Percentiles rank a stretch among this genome's conserved stretches.
Evolutionary conservation across 2,113 vertebrate species (phyloP).

Genomic region (Cyprinodon brontotheroides): DNA sequence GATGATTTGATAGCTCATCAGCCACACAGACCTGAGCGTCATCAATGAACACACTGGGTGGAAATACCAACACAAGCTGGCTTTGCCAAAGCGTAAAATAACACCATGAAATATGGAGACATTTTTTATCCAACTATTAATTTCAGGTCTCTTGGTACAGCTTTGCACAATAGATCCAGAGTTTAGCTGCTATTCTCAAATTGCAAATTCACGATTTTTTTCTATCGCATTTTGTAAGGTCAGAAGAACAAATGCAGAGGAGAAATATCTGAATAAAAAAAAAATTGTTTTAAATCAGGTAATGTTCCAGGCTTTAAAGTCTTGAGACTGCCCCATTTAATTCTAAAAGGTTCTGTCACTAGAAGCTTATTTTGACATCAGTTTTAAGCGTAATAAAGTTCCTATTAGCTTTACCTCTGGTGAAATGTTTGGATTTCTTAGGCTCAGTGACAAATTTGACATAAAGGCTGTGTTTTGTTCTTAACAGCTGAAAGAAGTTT

Average conservation of each 20-base stretch:
- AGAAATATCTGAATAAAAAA: no score
- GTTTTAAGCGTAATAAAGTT: constrained; percentile 30
- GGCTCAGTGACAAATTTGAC: constrained; percentile 27
- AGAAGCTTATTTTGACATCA: constrained; percentile 47
- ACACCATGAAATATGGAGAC: neutral
- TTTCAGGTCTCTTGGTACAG: neutral
- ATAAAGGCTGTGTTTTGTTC: constrained; percentile 23
- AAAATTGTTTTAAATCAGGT: no score
- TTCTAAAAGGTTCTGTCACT: neutral
- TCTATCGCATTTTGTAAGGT: no score
- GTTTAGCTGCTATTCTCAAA: neutral
- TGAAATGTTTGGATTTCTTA: constrained; percentile 15
- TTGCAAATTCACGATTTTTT: neutral
- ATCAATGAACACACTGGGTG: constrained; percentile 32
- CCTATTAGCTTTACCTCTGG: constrained; percentile 26
- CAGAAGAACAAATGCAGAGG: no score
- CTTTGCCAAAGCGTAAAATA: neutral
- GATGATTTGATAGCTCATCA: constrained; percentile 40
- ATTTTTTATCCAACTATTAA: neutral
- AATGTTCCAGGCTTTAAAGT: neutral
- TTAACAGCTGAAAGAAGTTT: constrained; percentile 43
- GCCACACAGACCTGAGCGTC: constrained; percentile 20
- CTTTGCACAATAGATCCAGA: neutral
- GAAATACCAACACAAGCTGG: constrained; percentile 9
- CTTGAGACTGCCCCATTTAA: constrained; percentile 22